These are phyloP conservation scores for Thunnus maccoyii DNA, from an alignment of 2,113 vertebrate species.

Conservation along the genomic window DNA sequence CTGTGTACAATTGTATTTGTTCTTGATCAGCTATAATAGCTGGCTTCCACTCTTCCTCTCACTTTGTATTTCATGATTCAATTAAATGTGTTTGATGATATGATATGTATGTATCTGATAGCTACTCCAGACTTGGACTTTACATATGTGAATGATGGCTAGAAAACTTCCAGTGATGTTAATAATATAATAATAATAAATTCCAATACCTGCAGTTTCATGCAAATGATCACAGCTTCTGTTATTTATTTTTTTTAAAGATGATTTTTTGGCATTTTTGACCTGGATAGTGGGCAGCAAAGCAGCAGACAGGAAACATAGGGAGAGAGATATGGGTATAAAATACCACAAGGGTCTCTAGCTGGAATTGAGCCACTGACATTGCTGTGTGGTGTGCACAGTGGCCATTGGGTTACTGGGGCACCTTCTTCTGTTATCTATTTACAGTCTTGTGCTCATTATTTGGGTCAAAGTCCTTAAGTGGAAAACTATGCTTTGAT, in stretches of 20 bases:
- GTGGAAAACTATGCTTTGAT: conserved; percentile 27
- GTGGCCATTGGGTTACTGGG: too few relatives aligned
- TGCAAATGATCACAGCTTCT: neutral
- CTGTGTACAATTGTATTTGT: neutral
- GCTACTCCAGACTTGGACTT: neutral
- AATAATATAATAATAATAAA: conserved; percentile 4
- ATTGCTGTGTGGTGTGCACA: too few relatives aligned
- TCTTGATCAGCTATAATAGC: neutral
- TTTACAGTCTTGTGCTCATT: conserved; percentile 18
- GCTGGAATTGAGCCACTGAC: too few relatives aligned
- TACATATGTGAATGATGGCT: neutral
- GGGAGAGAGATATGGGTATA: too few relatives aligned
- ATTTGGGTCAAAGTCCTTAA: conserved; percentile 58
- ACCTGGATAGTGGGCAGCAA: too few relatives aligned
- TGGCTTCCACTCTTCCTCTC: neutral
- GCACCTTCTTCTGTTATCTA: too few relatives aligned
- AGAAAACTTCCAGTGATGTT: neutral
- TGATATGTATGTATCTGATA: neutral
- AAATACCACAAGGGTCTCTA: too few relatives aligned
- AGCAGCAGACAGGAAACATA: too few relatives aligned
- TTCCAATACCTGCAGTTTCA: neutral
- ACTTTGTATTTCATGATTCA: conserved; percentile 23
- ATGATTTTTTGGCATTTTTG: too few relatives aligned
- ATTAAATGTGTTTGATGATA: conserved; percentile 19
- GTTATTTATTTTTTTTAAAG: neutral